phyloP scores from a whole-genome alignment of 2,888 invertebrate genomes.

The Agrenia bidenticulata region DNA sequence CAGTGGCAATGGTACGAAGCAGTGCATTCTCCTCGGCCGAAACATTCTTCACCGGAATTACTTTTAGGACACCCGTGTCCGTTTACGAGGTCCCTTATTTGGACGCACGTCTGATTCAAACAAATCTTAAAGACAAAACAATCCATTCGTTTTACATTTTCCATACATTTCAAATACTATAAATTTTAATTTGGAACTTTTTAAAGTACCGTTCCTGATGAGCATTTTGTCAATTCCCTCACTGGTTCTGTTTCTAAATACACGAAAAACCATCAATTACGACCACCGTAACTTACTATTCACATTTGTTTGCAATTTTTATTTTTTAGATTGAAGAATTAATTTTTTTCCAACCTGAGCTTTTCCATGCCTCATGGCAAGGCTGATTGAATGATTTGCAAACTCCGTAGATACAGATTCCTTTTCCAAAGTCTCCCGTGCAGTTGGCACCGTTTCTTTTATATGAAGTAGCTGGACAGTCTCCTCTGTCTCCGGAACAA shows the following conservation, averaged over 20 bases:
- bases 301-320: no score
- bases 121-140: conserved; percentile 29
- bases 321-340: no score
- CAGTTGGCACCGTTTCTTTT: conserved; percentile 92
- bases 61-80: conserved; percentile 35
- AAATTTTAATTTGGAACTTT: not conserved
- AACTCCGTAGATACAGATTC: conserved; percentile 86
- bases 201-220: conserved; percentile 23
- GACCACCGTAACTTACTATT: no score
- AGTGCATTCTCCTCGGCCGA: conserved; percentile 45
- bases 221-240: conserved; percentile 33
- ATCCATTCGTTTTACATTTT: not conserved
- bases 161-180: not conserved
- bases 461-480: conserved; percentile 85
- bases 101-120: conserved; percentile 40
- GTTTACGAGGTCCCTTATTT: conserved; percentile 32
- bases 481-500: conserved; percentile 83
- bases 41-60: conserved; percentile 35
- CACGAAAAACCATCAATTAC: not conserved
- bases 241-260: conserved; percentile 34
- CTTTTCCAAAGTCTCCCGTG: conserved; percentile 60
- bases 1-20: conserved; percentile 39
- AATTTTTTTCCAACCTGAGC: conserved; percentile 23
- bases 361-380: conserved; percentile 37
- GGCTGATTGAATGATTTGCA: conserved; percentile 60